phyloP scores from a whole-genome alignment of 2,888 invertebrate species.

The Dascillus cervinus region DNA sequence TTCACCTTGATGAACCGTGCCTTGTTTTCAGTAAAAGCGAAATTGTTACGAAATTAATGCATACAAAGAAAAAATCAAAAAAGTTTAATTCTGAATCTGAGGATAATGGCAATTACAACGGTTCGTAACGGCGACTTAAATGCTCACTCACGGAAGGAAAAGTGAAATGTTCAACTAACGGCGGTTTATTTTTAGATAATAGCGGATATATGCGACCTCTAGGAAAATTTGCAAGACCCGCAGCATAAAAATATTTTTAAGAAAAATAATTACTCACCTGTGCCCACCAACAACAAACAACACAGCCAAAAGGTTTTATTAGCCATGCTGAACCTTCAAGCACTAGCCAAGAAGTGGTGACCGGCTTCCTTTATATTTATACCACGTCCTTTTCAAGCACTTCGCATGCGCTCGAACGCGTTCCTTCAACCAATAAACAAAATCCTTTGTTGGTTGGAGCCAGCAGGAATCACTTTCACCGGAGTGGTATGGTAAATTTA shows the following conservation, averaged over 20 bases:
- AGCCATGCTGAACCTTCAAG: conserved; percentile 40
- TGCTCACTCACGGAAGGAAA: conserved; percentile 10
- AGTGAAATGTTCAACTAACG: conserved; percentile 10
- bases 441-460: too few species aligned
- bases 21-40: too few species aligned
- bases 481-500: conserved; percentile 8
- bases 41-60: too few species aligned
- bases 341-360: conserved; percentile 43
- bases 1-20: too few species aligned
- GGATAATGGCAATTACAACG: too few species aligned
- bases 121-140: too few species aligned
- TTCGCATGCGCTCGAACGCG: conserved; percentile 34
- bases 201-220: too few species aligned
- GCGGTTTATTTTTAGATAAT: too few species aligned
- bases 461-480: conserved; percentile 38
- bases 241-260: too few species aligned
- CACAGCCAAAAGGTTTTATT: conserved; percentile 42
- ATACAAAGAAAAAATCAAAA: too few species aligned
- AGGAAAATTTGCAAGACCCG: too few species aligned
- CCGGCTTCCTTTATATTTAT: conserved; percentile 43
- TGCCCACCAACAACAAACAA: conserved; percentile 38
- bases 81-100: too few species aligned
- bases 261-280: conserved; percentile 38
- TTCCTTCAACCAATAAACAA: conserved; percentile 23
- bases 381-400: conserved; percentile 31